Conservation (phyloP, 2,797 vertebrate genomes). For the Argyrosomus regius region DNA sequence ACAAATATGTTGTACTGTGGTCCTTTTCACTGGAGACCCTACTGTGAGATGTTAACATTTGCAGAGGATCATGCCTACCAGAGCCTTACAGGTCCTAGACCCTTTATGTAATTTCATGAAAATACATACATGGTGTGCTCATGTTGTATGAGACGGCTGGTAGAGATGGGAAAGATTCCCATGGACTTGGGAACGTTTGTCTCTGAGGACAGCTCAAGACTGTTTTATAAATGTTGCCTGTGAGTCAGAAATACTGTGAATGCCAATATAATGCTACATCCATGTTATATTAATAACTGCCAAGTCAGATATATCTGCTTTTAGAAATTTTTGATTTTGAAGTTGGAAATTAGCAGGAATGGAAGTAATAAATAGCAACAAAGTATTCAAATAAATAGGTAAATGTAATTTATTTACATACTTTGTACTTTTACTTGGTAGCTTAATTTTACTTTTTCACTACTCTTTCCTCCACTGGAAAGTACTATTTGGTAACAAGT, state of each 20-base stretch:
- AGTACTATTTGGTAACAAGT: too few species aligned
- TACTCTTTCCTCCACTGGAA: too few species aligned
- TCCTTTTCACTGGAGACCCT: not conserved
- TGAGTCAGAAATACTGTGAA: not conserved
- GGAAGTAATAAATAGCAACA: too few species aligned
- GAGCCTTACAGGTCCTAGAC: not conserved
- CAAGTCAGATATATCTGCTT: not conserved
- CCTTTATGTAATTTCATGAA: slow-evolving; percentile 17
- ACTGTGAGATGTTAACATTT: slow-evolving; percentile 30
- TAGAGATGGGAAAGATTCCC: not conserved
- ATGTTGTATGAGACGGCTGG: not conserved
- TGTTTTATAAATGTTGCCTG: not conserved
- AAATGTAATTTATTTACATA: too few species aligned
- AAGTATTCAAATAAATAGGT: too few species aligned
- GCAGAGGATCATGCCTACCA: slow-evolving; percentile 16
- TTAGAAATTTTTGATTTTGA: too few species aligned
- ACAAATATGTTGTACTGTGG: accelerated
- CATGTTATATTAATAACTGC: not conserved
- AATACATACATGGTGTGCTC: not conserved
- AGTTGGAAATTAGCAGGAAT: not conserved
- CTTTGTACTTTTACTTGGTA: too few species aligned
- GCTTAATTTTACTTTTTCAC: too few species aligned
- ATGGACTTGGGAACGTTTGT: not conserved
- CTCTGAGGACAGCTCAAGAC: not conserved
- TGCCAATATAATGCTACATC: not conserved